Evolutionary conservation across 2,888 invertebrate genomes (phyloP).

Genomic region (Creontiades dilutus): DNA sequence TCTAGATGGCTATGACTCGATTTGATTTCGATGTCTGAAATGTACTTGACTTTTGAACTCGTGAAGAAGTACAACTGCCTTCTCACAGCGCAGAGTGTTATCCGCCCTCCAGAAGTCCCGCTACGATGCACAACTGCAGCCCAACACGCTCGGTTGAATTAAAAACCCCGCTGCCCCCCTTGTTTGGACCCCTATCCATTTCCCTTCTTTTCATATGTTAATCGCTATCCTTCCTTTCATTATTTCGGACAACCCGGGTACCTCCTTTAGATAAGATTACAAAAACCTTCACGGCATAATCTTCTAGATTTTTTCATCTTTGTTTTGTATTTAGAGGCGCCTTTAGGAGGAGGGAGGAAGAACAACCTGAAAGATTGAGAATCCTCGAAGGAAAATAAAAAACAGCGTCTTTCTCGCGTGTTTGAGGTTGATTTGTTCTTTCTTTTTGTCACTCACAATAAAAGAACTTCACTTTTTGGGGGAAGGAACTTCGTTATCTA

Average conservation of each 20-base stretch:
- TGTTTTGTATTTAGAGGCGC: conserved; percentile 25
- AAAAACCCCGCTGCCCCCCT: conserved; percentile 19
- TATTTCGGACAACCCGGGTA: conserved; percentile 20
- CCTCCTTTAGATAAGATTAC: conserved; percentile 35
- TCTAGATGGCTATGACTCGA: too few relatives aligned
- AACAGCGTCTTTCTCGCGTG: neutral
- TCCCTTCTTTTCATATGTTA: conserved; percentile 31
- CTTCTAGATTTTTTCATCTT: conserved; percentile 21
- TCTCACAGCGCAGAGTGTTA: too few relatives aligned
- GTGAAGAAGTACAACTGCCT: too few relatives aligned
- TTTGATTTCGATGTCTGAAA: too few relatives aligned
- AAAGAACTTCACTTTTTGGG: neutral
- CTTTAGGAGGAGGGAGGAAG: neutral
- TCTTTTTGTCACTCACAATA: neutral
- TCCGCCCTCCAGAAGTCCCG: neutral
- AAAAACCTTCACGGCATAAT: conserved; percentile 19
- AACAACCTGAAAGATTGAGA: neutral
- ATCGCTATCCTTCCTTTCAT: conserved; percentile 28
- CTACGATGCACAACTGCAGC: conserved; percentile 8
- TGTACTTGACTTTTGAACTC: too few relatives aligned
- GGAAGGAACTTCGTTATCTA: conserved; percentile 24
- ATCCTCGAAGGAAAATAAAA: conserved; percentile 9
- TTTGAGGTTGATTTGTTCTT: conserved; percentile 14
- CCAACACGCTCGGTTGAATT: conserved; percentile 6
- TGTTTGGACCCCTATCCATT: conserved; percentile 26